Evolutionary conservation across 2,113 vertebrate genomes (phyloP), one percentile per base, ranked within the genome.

Genomic region (Nematolebias whitei): DNA sequence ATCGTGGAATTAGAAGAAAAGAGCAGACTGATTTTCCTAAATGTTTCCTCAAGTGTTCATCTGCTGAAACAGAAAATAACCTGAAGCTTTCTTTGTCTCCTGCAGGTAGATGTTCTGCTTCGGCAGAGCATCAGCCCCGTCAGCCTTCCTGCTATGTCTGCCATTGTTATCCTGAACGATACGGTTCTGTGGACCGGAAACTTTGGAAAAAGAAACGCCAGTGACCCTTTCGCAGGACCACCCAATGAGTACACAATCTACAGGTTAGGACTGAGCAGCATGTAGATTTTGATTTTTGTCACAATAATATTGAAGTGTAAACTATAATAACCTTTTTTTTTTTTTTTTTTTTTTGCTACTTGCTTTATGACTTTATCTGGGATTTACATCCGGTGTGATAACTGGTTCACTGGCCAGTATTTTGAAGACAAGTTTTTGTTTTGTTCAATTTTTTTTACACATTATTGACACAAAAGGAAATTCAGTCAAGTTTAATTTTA

Each of bases 151-250:
- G 91, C 96, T 53, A 68, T 97, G 77, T 98, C 96, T 0, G 95
- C 95, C 38, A 95, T 96, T 0, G 94, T 94, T 4, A 86, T 96
- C 67, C 94, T 96, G 80, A 96, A 97, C 0, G 95, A 98, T 85
- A 97, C 96, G 0, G 93, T 99, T 54, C 89, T 99, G 74, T 99
- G 97, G 96, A 98, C 95, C 0, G 96, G 96, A 1, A 97, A 98
- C 85, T 97, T 97, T 0, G 97, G 97, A 0, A 96, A 71, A 87
- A 95, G 84, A 77, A 99, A 98, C 0, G 65, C 72, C 69, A 96
- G 93, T 0, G 94, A 97, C 56, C 93, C 94, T 0, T 41, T 74
- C 23, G 97, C 96, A 0, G 88, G 89, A 3, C 53, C 88, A 0
- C 95, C 95, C 32, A 97, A 95, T 0, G 96, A 98, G 44, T 95